Conservation (phyloP, 2,797 vertebrate species). For the Pelobates cultripes region DNA sequence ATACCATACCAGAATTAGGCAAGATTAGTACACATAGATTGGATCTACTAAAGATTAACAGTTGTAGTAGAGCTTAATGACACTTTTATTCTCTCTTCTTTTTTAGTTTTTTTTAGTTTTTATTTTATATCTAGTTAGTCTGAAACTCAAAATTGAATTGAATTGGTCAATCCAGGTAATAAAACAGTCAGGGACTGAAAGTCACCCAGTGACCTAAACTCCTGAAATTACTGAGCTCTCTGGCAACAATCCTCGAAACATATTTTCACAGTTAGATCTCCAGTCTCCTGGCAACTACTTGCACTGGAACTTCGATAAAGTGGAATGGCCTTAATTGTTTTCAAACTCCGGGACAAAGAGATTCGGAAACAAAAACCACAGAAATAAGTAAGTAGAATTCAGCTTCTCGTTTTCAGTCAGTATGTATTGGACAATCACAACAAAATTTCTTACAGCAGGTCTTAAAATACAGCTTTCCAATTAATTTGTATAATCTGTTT, state of each 20-base stretch:
- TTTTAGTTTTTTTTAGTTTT: no score
- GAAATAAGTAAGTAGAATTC: background rate
- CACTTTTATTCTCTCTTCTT: no score
- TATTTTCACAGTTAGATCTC: conserved; percentile 22
- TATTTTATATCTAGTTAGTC: background rate
- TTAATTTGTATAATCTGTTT: no score
- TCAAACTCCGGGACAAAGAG: background rate
- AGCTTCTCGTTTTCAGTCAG: no score
- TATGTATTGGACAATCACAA: no score
- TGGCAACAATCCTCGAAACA: conserved; percentile 15
- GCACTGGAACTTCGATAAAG: conserved; percentile 17
- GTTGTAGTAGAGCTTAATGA: no score
- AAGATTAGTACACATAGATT: no score
- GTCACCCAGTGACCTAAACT: conserved; percentile 39
- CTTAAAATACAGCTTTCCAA: no score
- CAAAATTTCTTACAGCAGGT: no score
- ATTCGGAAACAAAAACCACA: background rate
- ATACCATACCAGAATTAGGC: no score
- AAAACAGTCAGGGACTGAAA: conserved; percentile 1
- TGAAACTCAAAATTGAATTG: conserved; percentile 8
- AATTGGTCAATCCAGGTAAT: conserved; percentile 16
- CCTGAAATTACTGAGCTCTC: conserved; percentile 7
- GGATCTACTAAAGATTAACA: no score
- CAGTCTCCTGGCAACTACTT: conserved; percentile 42
- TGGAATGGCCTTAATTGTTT: background rate